phyloP scores from a whole-genome alignment of 37 sponge, comb jelly and placozoan genomes.

The Cliona cf. orientalis region DNA sequence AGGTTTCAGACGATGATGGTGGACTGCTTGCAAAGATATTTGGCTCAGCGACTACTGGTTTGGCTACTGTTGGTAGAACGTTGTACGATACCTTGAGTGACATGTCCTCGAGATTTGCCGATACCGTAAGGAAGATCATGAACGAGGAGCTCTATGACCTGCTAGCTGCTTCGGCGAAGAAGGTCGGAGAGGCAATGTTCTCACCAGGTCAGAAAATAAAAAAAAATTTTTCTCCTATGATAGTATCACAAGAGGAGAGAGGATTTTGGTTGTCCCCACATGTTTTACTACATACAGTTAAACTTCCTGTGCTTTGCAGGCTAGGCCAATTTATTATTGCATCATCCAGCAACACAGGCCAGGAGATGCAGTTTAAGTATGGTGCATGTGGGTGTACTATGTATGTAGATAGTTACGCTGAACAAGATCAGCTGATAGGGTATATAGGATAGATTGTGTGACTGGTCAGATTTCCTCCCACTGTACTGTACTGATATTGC shows the following conservation, averaged over 20 bases:
- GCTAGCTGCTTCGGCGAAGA: neutral
- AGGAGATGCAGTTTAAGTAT: too few relatives aligned
- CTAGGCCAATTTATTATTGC: too few relatives aligned
- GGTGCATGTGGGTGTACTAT: too few relatives aligned
- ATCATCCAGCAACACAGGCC: too few relatives aligned
- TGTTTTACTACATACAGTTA: too few relatives aligned
- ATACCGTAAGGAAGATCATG: neutral
- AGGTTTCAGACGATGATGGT: neutral
- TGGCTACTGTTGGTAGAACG: neutral
- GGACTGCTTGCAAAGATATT: neutral
- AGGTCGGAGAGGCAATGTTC: neutral
- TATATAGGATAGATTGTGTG: too few relatives aligned
- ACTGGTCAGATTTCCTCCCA: neutral
- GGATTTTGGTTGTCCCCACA: too few relatives aligned
- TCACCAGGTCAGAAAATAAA: slow-evolving; percentile 5
- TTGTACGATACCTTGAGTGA: neutral
- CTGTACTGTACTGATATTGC: neutral
- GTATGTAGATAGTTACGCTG: too few relatives aligned
- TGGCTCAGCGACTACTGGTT: neutral
- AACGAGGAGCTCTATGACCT: slow-evolving; percentile 13
- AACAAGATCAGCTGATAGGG: too few relatives aligned
- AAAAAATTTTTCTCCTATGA: too few relatives aligned
- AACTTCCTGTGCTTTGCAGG: too few relatives aligned
- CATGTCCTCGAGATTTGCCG: neutral
- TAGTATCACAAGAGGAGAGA: too few relatives aligned